Evolutionary conservation across 2,888 invertebrate genomes (phyloP).

Genomic region (Luffia ferchaultella): DNA sequence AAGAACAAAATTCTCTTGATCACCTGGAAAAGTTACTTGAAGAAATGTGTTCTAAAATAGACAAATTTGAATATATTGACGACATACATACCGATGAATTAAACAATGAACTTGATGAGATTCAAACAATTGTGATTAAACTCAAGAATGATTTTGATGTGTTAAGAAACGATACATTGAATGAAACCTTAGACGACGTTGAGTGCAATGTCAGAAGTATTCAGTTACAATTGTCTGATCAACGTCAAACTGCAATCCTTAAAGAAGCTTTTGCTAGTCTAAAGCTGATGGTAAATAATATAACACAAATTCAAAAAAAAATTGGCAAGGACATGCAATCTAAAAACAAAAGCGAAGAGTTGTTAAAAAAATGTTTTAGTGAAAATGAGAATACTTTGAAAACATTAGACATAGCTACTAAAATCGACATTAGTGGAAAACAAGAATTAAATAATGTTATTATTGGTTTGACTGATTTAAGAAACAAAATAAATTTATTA

Average conservation of each 20-base stretch:
- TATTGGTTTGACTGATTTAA: conserved; percentile 26
- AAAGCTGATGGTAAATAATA: conserved; percentile 36
- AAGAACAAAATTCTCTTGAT: conserved; percentile 27
- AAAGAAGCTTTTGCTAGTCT: conserved; percentile 51
- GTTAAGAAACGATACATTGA: conserved; percentile 38
- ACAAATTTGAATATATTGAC: conserved; percentile 19
- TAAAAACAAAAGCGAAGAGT: conserved; percentile 20
- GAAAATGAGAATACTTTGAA: conserved; percentile 36
- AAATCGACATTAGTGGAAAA: conserved; percentile 27
- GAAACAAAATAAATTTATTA: conserved; percentile 32
- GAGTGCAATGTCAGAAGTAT: conserved; percentile 60
- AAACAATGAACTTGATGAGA: conserved; percentile 46
- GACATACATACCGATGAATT: conserved; percentile 30
- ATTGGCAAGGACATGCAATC: conserved; percentile 17
- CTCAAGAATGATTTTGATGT: conserved; percentile 45
- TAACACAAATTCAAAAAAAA: conserved; percentile 24
- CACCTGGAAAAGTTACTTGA: conserved; percentile 33
- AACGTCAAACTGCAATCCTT: conserved; percentile 40
- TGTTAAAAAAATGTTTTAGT: conserved; percentile 30
- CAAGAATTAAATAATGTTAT: conserved; percentile 24
- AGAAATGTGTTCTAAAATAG: conserved; percentile 36
- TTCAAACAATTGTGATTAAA: conserved; percentile 53
- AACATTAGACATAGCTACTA: conserved; percentile 47
- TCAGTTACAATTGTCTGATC: conserved; percentile 50
- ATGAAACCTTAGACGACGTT: conserved; percentile 58